Percentiles rank a stretch among this genome's conserved stretches.
These are phyloP conservation scores for Formica exsecta DNA, from an alignment of 1,140 invertebrate species.

Conservation along the genomic window DNA sequence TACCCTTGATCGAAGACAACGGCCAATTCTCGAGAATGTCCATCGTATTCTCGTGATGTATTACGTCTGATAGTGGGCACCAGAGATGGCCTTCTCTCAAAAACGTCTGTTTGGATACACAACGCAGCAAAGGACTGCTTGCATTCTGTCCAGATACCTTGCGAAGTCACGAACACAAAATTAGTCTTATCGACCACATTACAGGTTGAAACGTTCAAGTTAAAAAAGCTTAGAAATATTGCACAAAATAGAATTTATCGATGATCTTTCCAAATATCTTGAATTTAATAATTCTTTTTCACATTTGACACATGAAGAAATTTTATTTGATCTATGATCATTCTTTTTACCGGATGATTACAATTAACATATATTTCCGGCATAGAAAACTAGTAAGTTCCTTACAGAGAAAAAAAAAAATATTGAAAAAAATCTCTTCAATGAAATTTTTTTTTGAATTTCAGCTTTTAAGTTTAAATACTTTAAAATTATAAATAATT, in stretches of 20 bases:
- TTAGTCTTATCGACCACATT: neutral
- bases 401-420: neutral
- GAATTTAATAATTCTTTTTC: neutral
- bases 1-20: slow-evolving; percentile 67
- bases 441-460: neutral
- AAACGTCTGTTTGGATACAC: slow-evolving; percentile 68
- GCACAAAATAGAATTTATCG: neutral
- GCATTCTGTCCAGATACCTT: slow-evolving; percentile 53
- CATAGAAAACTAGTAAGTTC: neutral
- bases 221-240: neutral
- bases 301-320: neutral
- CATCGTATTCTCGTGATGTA: slow-evolving; percentile 58
- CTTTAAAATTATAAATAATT: neutral
- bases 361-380: neutral
- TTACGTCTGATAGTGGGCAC: slow-evolving; percentile 69
- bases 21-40: slow-evolving; percentile 63
- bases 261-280: neutral
- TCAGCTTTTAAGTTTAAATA: neutral
- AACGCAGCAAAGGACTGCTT: slow-evolving; percentile 69
- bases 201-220: neutral
- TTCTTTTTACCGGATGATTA: neutral
- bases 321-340: neutral
- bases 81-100: slow-evolving; percentile 67
- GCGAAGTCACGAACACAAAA: neutral
- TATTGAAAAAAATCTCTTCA: neutral